Percentiles rank a stretch among this genome's conserved stretches.
phyloP scores from a whole-genome alignment of 2,113 vertebrate species.

The Microtus oregoni region DNA sequence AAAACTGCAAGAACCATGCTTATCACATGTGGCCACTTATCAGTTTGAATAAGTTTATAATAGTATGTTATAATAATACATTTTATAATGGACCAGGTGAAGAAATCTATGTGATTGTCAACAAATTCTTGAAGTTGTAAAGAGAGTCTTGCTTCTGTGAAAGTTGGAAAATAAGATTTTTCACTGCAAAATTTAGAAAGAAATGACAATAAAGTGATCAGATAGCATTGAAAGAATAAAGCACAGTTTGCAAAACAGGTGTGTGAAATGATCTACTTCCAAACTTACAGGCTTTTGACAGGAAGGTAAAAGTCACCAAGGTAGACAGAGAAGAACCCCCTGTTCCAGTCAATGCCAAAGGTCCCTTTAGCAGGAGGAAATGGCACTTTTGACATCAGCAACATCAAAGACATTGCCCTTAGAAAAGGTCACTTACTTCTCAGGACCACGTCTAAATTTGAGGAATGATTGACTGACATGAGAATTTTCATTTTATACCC shows the following conservation, averaged over 20 bases:
- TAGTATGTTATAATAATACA: neutral
- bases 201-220: conserved; percentile 60
- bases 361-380: conserved; percentile 29
- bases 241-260: conserved; percentile 67
- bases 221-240: conserved; percentile 61
- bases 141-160: neutral
- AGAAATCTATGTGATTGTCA: neutral
- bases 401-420: conserved; percentile 55
- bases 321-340: conserved; percentile 46
- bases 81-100: conserved; percentile 13
- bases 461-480: conserved; percentile 36
- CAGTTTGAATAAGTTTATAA: neutral
- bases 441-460: conserved; percentile 51
- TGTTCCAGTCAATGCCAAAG: neutral
- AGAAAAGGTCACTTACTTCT: conserved; percentile 60
- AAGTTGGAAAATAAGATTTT: conserved; percentile 66
- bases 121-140: conserved; percentile 35
- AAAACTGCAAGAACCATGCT: neutral
- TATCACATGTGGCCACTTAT: neutral
- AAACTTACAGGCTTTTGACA: conserved; percentile 65
- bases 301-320: conserved; percentile 51
- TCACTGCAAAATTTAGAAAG: conserved; percentile 63
- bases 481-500: neutral
- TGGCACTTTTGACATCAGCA: conserved; percentile 61
- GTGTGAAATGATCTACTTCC: conserved; percentile 62